Evolutionary conservation across 2,888 invertebrate species (phyloP).

Genomic region (Thymelicus lineola): DNA sequence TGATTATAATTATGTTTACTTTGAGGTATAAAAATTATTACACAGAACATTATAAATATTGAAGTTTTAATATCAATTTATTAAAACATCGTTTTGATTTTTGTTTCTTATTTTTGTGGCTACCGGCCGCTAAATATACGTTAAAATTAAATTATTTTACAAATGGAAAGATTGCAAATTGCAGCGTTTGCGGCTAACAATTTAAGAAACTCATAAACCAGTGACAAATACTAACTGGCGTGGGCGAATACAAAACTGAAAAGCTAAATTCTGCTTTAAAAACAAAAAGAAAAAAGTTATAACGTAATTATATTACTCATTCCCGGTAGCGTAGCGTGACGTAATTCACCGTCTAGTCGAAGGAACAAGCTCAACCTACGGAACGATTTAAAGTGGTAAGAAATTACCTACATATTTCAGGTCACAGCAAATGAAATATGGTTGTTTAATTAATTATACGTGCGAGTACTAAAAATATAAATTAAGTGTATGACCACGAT

Average conservation of each 20-base stretch:
- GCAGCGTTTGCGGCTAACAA: no score
- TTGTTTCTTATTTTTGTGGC: no score
- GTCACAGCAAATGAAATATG: slow-evolving; percentile 18
- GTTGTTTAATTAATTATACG: slow-evolving; percentile 28
- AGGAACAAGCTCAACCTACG: background rate
- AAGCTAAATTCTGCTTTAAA: background rate
- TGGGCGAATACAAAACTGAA: background rate
- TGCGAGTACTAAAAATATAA: slow-evolving; percentile 19
- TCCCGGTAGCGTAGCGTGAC: background rate
- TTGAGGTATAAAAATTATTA: no score
- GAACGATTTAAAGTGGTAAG: background rate
- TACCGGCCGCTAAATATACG: no score
- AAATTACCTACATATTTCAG: slow-evolving; percentile 14
- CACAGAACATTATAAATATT: no score
- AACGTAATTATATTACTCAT: background rate
- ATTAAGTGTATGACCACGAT: slow-evolving; percentile 11
- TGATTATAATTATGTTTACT: no score
- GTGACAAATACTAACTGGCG: background rate
- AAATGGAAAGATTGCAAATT: no score
- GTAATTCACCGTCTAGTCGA: background rate
- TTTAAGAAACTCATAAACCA: background rate
- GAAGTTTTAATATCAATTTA: no score
- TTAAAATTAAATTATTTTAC: no score
- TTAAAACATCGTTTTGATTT: no score
- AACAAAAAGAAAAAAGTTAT: background rate